A percentile compares a stretch with the other conserved stretches of the same genome.
Conservation (phyloP, 2,113 vertebrate genomes). For the Periophthalmus modestus region DNA sequence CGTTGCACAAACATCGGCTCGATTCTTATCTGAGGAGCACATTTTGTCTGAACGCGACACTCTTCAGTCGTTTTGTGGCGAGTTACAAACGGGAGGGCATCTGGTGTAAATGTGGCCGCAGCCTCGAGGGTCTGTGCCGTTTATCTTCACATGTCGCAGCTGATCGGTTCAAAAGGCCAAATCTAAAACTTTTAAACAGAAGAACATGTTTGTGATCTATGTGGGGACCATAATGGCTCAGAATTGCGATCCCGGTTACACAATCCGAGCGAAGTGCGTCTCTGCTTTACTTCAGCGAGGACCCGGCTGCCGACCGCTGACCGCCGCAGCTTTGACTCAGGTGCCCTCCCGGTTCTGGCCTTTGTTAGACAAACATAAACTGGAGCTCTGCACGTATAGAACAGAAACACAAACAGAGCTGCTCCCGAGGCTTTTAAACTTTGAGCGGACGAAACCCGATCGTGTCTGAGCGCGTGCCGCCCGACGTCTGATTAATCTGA, state of each 20-base stretch:
- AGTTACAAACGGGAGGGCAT: too few relatives aligned
- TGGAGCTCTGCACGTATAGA: constrained; percentile 32
- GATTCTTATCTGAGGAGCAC: too few relatives aligned
- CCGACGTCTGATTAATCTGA: constrained; percentile 56
- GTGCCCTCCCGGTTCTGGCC: constrained; percentile 39
- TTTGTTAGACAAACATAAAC: constrained; percentile 50
- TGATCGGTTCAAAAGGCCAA: not conserved
- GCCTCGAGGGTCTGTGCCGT: too few relatives aligned
- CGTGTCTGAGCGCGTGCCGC: constrained; percentile 31
- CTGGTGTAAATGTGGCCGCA: too few relatives aligned
- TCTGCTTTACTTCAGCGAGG: constrained; percentile 6
- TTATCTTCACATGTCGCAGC: not conserved
- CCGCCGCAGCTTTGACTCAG: constrained; percentile 35
- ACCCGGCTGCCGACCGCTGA: not conserved
- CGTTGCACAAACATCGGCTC: too few relatives aligned
- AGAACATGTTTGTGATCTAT: not conserved
- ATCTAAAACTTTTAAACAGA: not conserved
- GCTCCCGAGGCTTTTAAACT: constrained; percentile 25
- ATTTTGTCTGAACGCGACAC: too few relatives aligned
- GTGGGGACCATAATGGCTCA: not conserved
- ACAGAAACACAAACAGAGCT: constrained; percentile 41
- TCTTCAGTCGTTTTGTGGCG: not conserved
- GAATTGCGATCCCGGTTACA: not conserved
- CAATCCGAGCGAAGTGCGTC: not conserved
- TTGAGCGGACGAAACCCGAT: constrained; percentile 38